A percentile compares a stretch with the other conserved stretches of the same genome.
Conservation (phyloP, 2,797 vertebrate genomes). For the Octomys mimax region DNA sequence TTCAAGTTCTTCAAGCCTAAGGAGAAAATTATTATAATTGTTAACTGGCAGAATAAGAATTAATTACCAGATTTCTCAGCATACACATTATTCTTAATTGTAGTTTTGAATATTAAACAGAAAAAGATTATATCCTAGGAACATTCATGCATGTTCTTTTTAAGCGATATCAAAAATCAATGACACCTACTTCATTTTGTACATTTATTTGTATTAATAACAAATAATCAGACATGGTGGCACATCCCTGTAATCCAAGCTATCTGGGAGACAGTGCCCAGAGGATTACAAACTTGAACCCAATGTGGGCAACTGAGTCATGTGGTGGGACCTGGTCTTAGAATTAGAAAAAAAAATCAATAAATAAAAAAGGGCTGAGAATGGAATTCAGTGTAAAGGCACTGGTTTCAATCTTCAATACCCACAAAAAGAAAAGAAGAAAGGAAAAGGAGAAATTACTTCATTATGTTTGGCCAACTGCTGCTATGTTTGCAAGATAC, state of each 20-base stretch:
- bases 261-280: not conserved
- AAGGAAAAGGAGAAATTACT: not conserved
- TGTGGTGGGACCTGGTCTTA: not conserved
- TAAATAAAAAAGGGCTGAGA: too few relatives aligned
- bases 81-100: not conserved
- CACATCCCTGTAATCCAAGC: not conserved
- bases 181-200: not conserved
- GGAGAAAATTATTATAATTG: not conserved
- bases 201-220: not conserved
- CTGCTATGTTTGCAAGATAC: not conserved
- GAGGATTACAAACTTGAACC: not conserved
- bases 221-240: not conserved
- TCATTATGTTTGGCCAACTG: not conserved
- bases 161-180: not conserved
- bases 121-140: not conserved
- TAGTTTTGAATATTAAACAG: slow-evolving; percentile 18
- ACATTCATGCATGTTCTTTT: not conserved
- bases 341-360: not conserved
- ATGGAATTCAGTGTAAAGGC: not conserved
- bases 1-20: not conserved
- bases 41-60: not conserved
- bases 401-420: not conserved
- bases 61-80: not conserved
- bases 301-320: not conserved
- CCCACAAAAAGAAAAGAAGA: not conserved